Conservation (phyloP, 1,140 invertebrate species). For the Ips nitidus region DNA sequence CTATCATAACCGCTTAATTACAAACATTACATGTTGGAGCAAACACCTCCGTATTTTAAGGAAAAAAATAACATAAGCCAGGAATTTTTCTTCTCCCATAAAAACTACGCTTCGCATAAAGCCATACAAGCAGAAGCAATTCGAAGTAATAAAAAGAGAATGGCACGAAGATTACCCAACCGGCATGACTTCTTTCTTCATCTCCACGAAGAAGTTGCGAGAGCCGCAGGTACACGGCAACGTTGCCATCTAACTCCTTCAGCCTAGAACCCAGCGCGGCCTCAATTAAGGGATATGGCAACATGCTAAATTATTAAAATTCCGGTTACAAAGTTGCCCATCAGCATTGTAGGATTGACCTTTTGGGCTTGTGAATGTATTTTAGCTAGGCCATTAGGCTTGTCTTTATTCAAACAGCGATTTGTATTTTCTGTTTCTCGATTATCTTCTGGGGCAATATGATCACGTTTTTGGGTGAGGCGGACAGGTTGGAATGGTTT, state of each 20-base stretch:
- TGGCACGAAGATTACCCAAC: conserved; percentile 25
- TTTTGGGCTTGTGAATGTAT: conserved; percentile 10
- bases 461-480: neutral
- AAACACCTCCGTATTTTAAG: too few relatives aligned
- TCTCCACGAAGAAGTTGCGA: conserved; percentile 13
- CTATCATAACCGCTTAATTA: too few relatives aligned
- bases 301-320: neutral
- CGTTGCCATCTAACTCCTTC: conserved; percentile 1
- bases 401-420: neutral
- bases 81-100: too few relatives aligned
- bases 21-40: too few relatives aligned
- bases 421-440: conserved; percentile 5
- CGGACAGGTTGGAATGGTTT: neutral
- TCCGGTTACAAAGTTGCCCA: conserved; percentile 4
- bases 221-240: neutral
- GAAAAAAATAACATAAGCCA: too few relatives aligned
- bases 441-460: neutral
- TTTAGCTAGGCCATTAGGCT: conserved; percentile 15
- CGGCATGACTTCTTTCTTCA: conserved; percentile 12
- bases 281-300: too few relatives aligned
- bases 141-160: conserved; percentile 25
- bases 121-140: conserved; percentile 11
- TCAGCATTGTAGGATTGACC: conserved; percentile 10
- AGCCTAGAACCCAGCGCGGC: neutral
- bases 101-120: neutral